Base-by-base conservation (phyloP, 1,140 invertebrate species). In the Drosophila saltans region DNA sequence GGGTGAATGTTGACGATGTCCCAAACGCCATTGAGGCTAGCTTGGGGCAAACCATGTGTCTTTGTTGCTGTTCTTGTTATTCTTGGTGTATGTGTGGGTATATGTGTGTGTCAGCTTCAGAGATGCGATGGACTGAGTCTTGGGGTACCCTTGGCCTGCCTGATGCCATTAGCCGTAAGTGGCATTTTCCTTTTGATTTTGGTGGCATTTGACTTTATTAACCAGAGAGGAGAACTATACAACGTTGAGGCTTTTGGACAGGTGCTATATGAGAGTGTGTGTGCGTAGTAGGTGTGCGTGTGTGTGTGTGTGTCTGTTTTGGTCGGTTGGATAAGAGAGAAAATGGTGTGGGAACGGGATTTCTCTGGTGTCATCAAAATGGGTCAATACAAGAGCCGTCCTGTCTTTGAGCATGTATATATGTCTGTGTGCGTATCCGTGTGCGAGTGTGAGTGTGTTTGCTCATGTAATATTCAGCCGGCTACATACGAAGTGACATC, bases 151-250 rank as follows among this genome's bases (percentile, higher is more conserved):
- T 40, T 67, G 24, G 40, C 30, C 43, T 45, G 58, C 66, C 58
- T 78, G 84, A 83, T 81, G 84, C 80, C 85, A 89, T 89, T 89
- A 84, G 84, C 67, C 71, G 72, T 90, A 89, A 89, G 84, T 90
- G 85, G 85, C 81, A 73, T 81, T 84, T 86, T 89, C 85, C 84
- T 81, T 89, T 89, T 89, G 80, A 90, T 90, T 89, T 89, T 76
- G 81, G 74, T 90, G 84, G 85, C 85, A 81, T 89, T 89, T 88
- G 84, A 83, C 84, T 83, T 88, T 89, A 89, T 89, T 89, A 90
- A 90, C 75, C 74, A 72, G 66, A 89, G 57, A 59, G 21, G 33
- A 36, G 33, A 52, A 24, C 8, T 52, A 26, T 9, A 78, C 68
- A 78, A 80, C 75, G 40, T 56, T 9, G 41, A 56, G 33, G 41